Percentiles rank a stretch among this genome's conserved stretches.
Conservation (phyloP, 1,140 invertebrate species). For the Aphis craccivora region DNA sequence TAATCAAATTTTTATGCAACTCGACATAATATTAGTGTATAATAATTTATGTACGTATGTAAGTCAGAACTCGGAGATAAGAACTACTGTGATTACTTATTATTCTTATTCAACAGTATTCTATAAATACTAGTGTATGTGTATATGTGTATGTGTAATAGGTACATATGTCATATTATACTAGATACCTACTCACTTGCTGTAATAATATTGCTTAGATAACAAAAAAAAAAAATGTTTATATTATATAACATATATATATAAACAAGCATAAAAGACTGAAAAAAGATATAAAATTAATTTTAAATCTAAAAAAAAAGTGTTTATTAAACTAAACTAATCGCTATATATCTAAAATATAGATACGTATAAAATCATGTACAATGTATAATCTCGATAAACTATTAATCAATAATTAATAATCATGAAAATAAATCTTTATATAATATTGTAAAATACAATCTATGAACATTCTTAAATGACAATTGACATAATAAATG, state of each 20-base stretch:
- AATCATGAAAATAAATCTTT: not conserved
- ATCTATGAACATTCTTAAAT: not conserved
- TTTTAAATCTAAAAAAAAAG: not conserved
- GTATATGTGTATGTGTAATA: not conserved
- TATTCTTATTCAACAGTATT: not conserved
- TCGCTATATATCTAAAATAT: not conserved
- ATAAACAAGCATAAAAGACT: not conserved
- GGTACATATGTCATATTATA: not conserved
- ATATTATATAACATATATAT: no score
- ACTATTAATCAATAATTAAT: not conserved
- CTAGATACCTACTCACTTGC: not conserved
- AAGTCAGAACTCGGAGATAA: not conserved
- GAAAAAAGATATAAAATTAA: not conserved
- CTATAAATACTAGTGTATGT: not conserved
- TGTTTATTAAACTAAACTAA: not conserved
- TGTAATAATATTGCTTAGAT: slow-evolving; percentile 6
- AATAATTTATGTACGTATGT: not conserved
- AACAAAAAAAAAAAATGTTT: not conserved
- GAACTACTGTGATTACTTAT: not conserved
- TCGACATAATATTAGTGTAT: not conserved
- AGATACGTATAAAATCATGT: not conserved
- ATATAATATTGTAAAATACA: not conserved
- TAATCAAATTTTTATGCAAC: not conserved
- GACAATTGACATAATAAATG: not conserved
- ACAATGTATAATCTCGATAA: not conserved